A percentile compares a stretch with the other conserved stretches of the same genome.
Evolutionary conservation across 2,113 vertebrate genomes (phyloP).

Genomic region (Labrus mixtus): DNA sequence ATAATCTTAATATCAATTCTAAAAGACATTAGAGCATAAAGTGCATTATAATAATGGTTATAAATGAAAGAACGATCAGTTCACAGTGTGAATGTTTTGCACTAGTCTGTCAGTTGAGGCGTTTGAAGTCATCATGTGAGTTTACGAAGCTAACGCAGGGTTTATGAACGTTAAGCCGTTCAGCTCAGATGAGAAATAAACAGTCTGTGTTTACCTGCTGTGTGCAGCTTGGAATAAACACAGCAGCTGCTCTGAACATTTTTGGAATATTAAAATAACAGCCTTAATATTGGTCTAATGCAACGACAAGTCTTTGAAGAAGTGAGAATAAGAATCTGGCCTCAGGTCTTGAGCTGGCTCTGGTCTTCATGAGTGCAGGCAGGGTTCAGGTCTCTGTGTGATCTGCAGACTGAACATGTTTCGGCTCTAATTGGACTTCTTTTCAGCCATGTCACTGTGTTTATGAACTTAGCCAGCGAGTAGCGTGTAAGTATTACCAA

Average conservation of each 20-base stretch:
- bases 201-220: too few species aligned
- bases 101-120: too few species aligned
- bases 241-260: neutral
- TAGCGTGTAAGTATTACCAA: neutral
- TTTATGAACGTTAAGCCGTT: too few species aligned
- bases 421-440: neutral
- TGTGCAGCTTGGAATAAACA: neutral
- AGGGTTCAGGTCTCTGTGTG: neutral
- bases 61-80: too few species aligned
- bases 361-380: neutral
- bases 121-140: too few species aligned
- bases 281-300: neutral
- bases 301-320: neutral
- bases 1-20: too few species aligned
- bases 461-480: neutral
- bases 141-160: too few species aligned
- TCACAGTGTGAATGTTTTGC: too few species aligned
- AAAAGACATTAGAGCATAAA: too few species aligned
- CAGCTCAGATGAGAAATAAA: too few species aligned
- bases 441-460: neutral
- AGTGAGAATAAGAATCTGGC: neutral
- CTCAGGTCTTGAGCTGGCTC: neutral
- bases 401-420: too few species aligned
- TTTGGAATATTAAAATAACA: neutral
- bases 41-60: too few species aligned